A percentile compares a stretch with the other conserved stretches of the same genome.
Evolutionary conservation across 2,113 vertebrate species (phyloP).

Genomic region (Alethe diademata): DNA sequence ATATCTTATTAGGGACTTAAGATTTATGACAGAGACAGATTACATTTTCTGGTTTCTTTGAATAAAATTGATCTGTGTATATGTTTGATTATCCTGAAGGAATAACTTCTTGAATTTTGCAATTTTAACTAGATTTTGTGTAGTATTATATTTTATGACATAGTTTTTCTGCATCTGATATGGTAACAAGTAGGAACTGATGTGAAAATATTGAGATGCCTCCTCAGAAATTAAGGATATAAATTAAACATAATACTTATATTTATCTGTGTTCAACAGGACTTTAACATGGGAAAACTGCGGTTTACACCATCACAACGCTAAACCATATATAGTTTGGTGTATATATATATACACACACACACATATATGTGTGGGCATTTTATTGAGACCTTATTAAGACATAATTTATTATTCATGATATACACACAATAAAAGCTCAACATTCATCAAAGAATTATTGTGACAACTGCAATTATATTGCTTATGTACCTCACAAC

Average conservation of each 20-base stretch:
- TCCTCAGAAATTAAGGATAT: not conserved
- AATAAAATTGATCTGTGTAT: not conserved
- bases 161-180: not conserved
- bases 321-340: not conserved
- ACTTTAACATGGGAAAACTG: not conserved
- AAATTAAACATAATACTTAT: not conserved
- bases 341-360: not conserved
- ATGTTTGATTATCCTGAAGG: not conserved
- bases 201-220: not conserved
- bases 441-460: not conserved
- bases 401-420: not conserved
- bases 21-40: not conserved
- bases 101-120: not conserved
- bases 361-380: not conserved
- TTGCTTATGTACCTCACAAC: not conserved
- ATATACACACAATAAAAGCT: not conserved
- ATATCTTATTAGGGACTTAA: not conserved
- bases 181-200: not conserved
- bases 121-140: not conserved
- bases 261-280: not conserved
- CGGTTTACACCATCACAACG: not conserved
- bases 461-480: not conserved
- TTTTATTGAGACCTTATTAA: not conserved
- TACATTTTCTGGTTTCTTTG: not conserved
- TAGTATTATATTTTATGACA: not conserved